Evolutionary conservation across 2,113 vertebrate genomes (phyloP), one percentile per base, ranked within the genome.

Genomic region (Rhinichthys klamathensis): DNA sequence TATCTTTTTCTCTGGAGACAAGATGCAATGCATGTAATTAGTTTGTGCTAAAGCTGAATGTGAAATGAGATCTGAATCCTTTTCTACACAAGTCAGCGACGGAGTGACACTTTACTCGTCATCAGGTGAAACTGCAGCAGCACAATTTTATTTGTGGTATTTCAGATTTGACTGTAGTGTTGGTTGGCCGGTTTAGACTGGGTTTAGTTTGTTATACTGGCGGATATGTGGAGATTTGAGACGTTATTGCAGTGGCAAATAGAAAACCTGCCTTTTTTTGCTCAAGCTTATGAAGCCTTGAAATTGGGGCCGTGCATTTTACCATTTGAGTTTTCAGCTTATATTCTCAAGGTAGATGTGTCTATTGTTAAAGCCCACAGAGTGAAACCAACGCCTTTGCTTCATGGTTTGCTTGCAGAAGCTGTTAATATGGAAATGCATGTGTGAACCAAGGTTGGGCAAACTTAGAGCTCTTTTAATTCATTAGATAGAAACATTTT

Each of bases 401-500:
- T 79, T 23, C 6, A 18, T 58, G 75, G 30, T 61, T 38, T 61
- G 12, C 23, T 79, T 13, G 12, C 27, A 78, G 75, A 21, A 35
- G 12, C 75, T 78, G 51, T 78, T 32, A 70, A 70, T 38, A 21
- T 70, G 27, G 25, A 56, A 77, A 56, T 77, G 74, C 49, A 10
- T 74, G 72, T 75, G 46, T 54, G 74, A 23, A 27, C 21, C 2
- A 16, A 3, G 44, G n/a, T 6, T 35, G 74, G 9, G 25, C 5
- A 21, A 76, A 76, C 27, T 12, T 6, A 56, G 54, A 23, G 54
- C 18, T 35, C 65, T 35, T 35, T 69, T 21, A 10, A 11, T 70
- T 70, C 3, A 23, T 35, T 70, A 70, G 32, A 69, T 7, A 67
- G 30, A 21, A 69, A 69, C 30, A 21, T 35, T 69, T 56, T 69